A percentile compares a stretch with the other conserved stretches of the same genome.
Conservation (phyloP, 2,797 vertebrate genomes). For the Eutrigla gurnardus region DNA sequence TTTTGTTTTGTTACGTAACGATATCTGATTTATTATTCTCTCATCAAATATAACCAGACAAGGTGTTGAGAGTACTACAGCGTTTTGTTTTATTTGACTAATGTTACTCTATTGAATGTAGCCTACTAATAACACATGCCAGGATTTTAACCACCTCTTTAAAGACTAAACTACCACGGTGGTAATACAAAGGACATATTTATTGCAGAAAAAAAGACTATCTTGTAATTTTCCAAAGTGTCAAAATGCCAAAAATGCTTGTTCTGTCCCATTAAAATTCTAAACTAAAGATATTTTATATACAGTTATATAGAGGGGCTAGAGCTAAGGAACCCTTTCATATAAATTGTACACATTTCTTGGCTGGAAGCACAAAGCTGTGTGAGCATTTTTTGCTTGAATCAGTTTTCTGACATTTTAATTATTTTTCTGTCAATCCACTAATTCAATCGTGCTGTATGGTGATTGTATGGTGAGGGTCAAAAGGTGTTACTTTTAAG, state of each 20-base stretch:
- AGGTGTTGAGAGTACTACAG: not conserved
- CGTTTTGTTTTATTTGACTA: not conserved
- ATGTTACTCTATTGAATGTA: not conserved
- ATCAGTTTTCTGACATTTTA: not conserved
- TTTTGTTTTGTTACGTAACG: constrained; percentile 75
- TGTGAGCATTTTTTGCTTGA: not conserved
- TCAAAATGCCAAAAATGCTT: not conserved
- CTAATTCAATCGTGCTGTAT: not conserved
- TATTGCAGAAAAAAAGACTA: not conserved
- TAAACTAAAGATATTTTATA: not conserved
- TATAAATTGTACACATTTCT: not conserved
- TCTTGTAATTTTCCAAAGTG: not conserved
- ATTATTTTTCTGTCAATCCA: not conserved
- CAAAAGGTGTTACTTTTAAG: not conserved
- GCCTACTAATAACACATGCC: not conserved
- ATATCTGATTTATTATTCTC: constrained; percentile 49
- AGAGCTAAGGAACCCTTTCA: not conserved
- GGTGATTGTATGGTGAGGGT: too few relatives aligned
- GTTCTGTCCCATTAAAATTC: not conserved
- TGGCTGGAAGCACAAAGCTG: not conserved
- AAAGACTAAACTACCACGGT: not conserved
- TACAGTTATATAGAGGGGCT: not conserved
- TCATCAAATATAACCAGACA: constrained; percentile 7
- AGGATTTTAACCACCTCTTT: not conserved
- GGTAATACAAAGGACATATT: not conserved